Conservation (phyloP, 2,888 invertebrate species). For the Torymus texanus region DNA sequence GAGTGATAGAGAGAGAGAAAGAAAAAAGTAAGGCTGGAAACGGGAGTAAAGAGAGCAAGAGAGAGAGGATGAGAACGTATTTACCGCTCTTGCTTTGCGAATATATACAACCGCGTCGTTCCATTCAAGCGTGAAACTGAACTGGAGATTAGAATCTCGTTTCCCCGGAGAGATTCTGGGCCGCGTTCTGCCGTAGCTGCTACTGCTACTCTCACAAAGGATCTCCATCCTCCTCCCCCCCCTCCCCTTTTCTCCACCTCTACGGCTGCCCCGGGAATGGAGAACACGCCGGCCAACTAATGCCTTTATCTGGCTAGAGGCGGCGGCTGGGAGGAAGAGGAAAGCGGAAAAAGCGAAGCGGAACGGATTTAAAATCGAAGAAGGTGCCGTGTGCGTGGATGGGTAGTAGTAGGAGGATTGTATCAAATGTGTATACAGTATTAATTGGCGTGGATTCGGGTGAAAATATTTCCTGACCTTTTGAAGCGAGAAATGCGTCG, state of each 20-base stretch:
- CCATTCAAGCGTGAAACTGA: constrained; percentile 56
- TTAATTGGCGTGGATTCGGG: too few species aligned
- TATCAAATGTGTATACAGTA: too few species aligned
- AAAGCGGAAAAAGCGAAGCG: not conserved
- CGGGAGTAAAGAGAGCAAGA: constrained; percentile 7
- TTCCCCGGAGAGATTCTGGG: constrained; percentile 36
- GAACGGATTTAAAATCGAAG: too few species aligned
- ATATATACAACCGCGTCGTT: constrained; percentile 48
- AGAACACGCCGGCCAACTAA: constrained; percentile 46
- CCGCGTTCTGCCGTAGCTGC: too few species aligned
- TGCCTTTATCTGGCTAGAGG: constrained; percentile 30
- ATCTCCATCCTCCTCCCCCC: not conserved
- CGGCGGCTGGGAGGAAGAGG: not conserved
- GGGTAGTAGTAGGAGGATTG: too few species aligned
- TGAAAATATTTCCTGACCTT: too few species aligned
- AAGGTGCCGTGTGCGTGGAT: too few species aligned
- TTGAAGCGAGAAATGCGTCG: too few species aligned
- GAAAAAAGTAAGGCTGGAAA: constrained; percentile 18
- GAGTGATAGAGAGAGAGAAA: not conserved
- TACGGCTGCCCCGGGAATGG: not conserved
- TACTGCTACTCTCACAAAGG: constrained; percentile 39
- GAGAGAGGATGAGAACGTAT: constrained; percentile 46
- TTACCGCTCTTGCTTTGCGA: constrained; percentile 53
- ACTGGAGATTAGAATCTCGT: constrained; percentile 56
- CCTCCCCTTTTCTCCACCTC: too few species aligned